Evolutionary conservation across 2,888 invertebrate genomes (phyloP), one percentile per base, ranked within the genome.

Genomic region (Acanthopleura granulata): DNA sequence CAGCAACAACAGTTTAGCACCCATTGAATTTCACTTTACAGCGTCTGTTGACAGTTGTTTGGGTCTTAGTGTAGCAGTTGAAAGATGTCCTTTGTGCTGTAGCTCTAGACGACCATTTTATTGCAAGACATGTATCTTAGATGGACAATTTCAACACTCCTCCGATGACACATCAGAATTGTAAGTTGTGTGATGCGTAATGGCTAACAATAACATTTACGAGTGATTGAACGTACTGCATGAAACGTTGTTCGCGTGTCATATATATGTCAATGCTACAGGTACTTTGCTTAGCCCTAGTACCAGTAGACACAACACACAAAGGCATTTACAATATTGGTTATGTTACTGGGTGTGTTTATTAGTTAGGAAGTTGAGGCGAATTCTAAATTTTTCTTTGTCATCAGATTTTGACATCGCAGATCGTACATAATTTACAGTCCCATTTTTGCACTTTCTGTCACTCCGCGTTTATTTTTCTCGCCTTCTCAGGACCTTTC

Each of bases 61-160:
- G 22, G 83, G 82, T 12, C 74, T 85, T 14, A 78, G 80, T 70
- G 84, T 86, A 9, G 86, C 86, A 25, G 81, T 86, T 30, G 86
- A 86, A 77, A 79, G 85, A 66, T 86, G 86, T 74, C 86, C 86
- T 12, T 77, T 86, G 22, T 86, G 86, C 79, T 80, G 80, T 12
- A 79, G 81, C 57, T 72, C 84, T 12, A 82, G 80, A 72, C 74
- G 82, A 50, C 84, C 84, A 73, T 85, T 84, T 80, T 82, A 83
- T 73, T 86, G 86, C 72, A 76, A 73, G 72, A 74, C 71, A 40
- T 87, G 87, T 80, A 83, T 87, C 0, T 83, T 83, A 57, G 79
- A 75, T 30, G 87, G 87, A 66, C 73, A 80, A 29, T 87, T 86
- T 78, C 80, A 78, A 57, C 83, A 86, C 76, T 84, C 85, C 57